These are phyloP conservation scores for Pristionchus exspectatus DNA, from an alignment of 2,888 invertebrate genomes.

Conservation along the genomic window DNA sequence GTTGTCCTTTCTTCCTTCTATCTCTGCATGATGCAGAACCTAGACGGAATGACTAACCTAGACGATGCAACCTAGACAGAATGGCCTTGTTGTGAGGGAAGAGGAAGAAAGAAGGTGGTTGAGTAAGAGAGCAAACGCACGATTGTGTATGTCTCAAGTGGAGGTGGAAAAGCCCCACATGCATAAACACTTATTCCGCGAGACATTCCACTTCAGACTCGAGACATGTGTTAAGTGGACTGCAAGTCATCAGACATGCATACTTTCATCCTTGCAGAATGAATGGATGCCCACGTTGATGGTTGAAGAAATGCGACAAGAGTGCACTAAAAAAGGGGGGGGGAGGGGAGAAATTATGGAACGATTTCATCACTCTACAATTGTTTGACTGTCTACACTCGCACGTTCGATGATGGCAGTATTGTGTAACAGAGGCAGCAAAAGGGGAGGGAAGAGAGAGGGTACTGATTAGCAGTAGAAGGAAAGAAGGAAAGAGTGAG, in stretches of 20 bases:
- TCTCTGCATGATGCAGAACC: no score
- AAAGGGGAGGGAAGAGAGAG: background rate
- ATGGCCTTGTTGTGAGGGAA: background rate
- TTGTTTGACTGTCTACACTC: background rate
- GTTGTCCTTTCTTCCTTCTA: background rate
- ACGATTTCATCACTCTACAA: background rate
- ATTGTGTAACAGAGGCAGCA: background rate
- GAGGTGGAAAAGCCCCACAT: background rate
- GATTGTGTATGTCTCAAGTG: background rate
- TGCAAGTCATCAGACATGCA: background rate
- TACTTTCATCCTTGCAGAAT: background rate
- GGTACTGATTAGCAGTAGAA: background rate
- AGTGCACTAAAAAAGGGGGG: background rate
- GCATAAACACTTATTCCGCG: no score
- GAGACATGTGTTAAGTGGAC: background rate
- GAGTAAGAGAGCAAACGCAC: background rate
- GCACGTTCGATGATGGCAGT: background rate
- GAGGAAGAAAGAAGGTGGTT: background rate
- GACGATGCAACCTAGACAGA: background rate
- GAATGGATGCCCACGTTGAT: background rate
- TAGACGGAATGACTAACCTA: no score
- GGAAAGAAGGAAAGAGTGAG: background rate
- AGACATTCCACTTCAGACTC: background rate
- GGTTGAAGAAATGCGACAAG: background rate
- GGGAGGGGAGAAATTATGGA: background rate